Conservation (phyloP, 2,888 invertebrate species). For the Pomacea canaliculata region DNA sequence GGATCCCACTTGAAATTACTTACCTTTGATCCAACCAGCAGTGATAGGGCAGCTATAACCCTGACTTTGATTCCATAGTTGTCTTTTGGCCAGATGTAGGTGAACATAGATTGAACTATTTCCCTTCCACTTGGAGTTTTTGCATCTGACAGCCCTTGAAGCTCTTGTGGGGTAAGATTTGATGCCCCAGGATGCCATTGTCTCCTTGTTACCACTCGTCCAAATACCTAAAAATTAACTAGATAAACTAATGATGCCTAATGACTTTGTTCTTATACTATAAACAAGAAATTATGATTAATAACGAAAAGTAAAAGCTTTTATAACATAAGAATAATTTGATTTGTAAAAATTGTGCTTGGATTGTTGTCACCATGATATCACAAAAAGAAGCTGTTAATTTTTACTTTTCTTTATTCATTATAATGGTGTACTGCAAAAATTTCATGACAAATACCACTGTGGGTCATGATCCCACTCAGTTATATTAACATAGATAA, state of each 20-base stretch:
- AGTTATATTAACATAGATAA: too few relatives aligned
- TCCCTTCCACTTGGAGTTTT: slow-evolving; percentile 75
- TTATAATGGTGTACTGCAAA: too few relatives aligned
- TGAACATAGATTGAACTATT: slow-evolving; percentile 87
- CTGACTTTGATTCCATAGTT: slow-evolving; percentile 81
- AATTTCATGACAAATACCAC: too few relatives aligned
- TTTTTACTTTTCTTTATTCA: too few relatives aligned
- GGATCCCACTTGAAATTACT: background rate
- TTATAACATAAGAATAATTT: background rate
- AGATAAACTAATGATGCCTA: background rate
- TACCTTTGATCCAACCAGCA: slow-evolving; percentile 73
- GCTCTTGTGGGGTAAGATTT: slow-evolving; percentile 71
- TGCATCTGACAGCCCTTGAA: slow-evolving; percentile 40
- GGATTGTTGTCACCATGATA: too few relatives aligned
- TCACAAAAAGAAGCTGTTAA: too few relatives aligned
- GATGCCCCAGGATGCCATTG: slow-evolving; percentile 92
- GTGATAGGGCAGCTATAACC: slow-evolving; percentile 81
- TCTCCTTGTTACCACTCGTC: slow-evolving; percentile 71
- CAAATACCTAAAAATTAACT: slow-evolving; percentile 13
- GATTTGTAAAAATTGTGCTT: too few relatives aligned
- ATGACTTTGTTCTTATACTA: background rate
- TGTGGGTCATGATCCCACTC: too few relatives aligned
- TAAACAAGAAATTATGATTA: background rate
- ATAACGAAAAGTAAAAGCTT: background rate
- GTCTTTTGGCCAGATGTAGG: slow-evolving; percentile 96